Evolutionary conservation across 2,888 invertebrate genomes (phyloP), one percentile per base, ranked within the genome.

Genomic region (Synergus japonicus): DNA sequence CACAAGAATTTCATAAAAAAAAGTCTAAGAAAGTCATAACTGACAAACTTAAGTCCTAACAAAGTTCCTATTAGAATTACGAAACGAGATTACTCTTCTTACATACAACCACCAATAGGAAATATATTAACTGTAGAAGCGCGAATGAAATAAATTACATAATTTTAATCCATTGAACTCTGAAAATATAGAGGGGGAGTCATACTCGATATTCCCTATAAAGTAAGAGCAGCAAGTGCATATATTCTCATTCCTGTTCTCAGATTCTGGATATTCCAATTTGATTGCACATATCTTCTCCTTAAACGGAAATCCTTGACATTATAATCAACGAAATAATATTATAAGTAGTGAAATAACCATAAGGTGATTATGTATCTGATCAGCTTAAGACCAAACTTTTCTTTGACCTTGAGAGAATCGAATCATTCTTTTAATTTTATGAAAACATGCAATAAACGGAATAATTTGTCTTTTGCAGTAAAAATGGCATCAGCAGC

Each of bases 401-500:
- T 66, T 66, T 43, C n/a, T 43, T 12, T 67, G 67, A 18, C 18
- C 67, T 67, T 46, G 18, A 4, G 0, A 29, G 12, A 12, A 60
- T 22, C 60, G 22, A 29, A 29, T 29, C 22, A 29, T 29, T 29
- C 3, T 29, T 29, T 29, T 29, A 29, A 29, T 29, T 29, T 29
- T 29, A 29, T 22, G 29, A 54, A 9, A 9, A 54, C 8, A 54
- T 54, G n/a, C 2, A 54, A 54, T 54, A 18, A 63, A 63, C 22
- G 22, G 4, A 49, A 41, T 7, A 41, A 63, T 60, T 29, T 54
- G 81, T 82, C 64, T 44, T 15, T 78, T 78, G 12, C 78, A 83
- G 84, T 78, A 83, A 85, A 86, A 86, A 92, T 92, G 92, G 90
- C 92, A 78, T 91, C 92, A 78, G 92, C 92, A 64, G 92, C 92